Percentiles rank a stretch among this genome's conserved stretches.
Conservation (phyloP, 2,888 invertebrate genomes). For the Lycophotia porphyrea region DNA sequence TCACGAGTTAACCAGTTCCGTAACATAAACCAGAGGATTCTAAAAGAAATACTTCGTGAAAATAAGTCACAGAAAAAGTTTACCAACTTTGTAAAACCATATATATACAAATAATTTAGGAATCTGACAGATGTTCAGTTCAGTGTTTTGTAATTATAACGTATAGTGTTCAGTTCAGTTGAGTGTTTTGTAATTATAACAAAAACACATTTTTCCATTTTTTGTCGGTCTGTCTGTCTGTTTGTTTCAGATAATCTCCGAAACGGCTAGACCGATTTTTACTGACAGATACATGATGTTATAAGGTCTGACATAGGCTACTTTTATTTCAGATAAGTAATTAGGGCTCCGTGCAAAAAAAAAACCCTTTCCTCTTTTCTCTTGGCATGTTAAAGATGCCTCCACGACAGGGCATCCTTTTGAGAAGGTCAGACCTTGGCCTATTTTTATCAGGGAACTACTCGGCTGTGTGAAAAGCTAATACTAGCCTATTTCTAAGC, state of each 20-base stretch:
- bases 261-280: too few species aligned
- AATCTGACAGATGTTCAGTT: slow-evolving; percentile 24
- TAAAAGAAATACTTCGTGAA: not conserved
- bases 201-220: too few species aligned
- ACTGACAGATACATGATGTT: too few species aligned
- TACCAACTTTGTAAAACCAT: not conserved
- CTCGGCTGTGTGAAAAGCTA: slow-evolving; percentile 17
- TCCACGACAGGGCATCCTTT: not conserved
- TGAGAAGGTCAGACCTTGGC: slow-evolving; percentile 29
- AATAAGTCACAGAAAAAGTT: not conserved
- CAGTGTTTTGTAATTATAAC: too few species aligned
- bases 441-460: slow-evolving; percentile 36
- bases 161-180: too few species aligned
- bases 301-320: too few species aligned
- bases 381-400: too few species aligned
- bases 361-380: too few species aligned
- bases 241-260: too few species aligned
- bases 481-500: slow-evolving; percentile 27
- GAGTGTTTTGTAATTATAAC: too few species aligned
- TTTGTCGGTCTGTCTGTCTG: not conserved
- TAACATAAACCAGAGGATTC: not conserved
- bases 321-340: not conserved
- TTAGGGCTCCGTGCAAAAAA: not conserved
- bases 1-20: not conserved
- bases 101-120: not conserved